Conservation (phyloP, 1,140 invertebrate genomes). For the Idris sp. region DNA sequence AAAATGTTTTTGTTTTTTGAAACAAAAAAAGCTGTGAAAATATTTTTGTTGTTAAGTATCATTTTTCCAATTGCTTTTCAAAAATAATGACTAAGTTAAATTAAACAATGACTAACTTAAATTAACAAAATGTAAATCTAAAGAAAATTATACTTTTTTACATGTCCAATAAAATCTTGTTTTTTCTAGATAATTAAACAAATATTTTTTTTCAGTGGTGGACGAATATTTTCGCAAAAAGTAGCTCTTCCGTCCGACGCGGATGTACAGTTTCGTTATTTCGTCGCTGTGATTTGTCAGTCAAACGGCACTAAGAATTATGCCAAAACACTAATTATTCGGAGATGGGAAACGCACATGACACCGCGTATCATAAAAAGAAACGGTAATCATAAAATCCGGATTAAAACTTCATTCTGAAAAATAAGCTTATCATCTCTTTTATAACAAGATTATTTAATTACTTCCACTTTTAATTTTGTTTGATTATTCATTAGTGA, state of each 20-base stretch:
- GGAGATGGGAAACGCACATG: slow-evolving; percentile 91
- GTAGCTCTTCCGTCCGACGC: slow-evolving; percentile 81
- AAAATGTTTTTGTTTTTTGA: too few relatives aligned
- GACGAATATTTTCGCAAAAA: slow-evolving; percentile 72
- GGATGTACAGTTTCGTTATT: slow-evolving; percentile 88
- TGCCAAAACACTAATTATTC: slow-evolving; percentile 82
- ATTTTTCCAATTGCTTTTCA: too few relatives aligned
- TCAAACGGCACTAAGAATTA: slow-evolving; percentile 77
- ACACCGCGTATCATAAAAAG: slow-evolving; percentile 81
- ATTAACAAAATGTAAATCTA: too few relatives aligned
- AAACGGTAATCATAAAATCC: slow-evolving; percentile 76
- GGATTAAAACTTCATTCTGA: too few relatives aligned
- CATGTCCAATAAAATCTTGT: too few relatives aligned
- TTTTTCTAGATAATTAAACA: too few relatives aligned
- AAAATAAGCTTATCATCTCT: slow-evolving; percentile 21
- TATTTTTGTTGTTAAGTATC: too few relatives aligned
- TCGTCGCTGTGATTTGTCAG: slow-evolving; percentile 80
- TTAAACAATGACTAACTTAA: too few relatives aligned
- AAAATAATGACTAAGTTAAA: too few relatives aligned
- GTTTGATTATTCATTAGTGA: slow-evolving; percentile 5
- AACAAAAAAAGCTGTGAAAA: too few relatives aligned
- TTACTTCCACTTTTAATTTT: neutral
- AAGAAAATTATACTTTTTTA: too few relatives aligned
- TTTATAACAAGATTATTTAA: slow-evolving; percentile 8
- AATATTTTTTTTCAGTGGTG: slow-evolving; percentile 59